Evolutionary conservation across 2,113 vertebrate genomes (phyloP).

Genomic region (Pardalotus punctatus): DNA sequence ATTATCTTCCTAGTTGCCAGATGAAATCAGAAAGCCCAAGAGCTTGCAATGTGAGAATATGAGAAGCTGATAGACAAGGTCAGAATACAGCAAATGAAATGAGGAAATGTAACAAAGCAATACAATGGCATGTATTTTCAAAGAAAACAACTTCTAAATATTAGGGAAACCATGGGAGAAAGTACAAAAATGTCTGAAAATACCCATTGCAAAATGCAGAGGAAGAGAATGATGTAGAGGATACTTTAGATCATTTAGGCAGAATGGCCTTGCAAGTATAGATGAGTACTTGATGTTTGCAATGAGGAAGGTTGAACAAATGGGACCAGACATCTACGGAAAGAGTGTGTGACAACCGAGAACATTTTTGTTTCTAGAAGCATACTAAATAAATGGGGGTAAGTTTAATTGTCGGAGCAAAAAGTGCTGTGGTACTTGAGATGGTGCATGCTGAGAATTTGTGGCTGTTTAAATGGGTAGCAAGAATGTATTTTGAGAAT

Average conservation of each 20-base stretch:
- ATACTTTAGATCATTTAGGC: too few species aligned
- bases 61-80: not conserved
- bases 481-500: too few species aligned
- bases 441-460: not conserved
- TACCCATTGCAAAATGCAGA: not conserved
- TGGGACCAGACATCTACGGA: not conserved
- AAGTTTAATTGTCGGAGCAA: not conserved
- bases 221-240: not conserved
- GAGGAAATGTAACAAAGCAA: not conserved
- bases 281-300: not conserved
- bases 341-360: not conserved
- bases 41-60: not conserved
- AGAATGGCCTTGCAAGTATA: not conserved
- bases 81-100: not conserved
- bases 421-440: not conserved
- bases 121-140: not conserved
- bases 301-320: not conserved
- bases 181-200: not conserved
- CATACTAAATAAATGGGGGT: not conserved
- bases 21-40: not conserved
- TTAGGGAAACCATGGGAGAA: not conserved
- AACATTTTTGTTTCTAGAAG: not conserved
- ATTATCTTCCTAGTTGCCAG: not conserved
- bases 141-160: not conserved
- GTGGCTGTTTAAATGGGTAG: not conserved